Base-by-base conservation (phyloP, 2,888 invertebrate species). In the Brachypalpus laphriformis region DNA sequence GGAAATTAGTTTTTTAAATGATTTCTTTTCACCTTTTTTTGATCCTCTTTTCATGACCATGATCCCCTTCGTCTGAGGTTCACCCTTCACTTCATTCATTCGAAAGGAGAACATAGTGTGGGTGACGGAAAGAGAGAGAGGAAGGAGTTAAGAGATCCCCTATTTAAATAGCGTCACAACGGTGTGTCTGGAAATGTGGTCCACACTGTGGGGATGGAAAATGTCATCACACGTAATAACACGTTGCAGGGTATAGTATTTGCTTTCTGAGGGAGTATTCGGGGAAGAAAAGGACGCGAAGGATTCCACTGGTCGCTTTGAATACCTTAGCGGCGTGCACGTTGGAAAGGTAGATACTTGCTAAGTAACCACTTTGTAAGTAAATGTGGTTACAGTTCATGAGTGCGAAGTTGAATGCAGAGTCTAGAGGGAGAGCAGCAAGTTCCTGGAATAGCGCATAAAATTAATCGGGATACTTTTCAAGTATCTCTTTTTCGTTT, bases 371-470 rank as follows among this genome's bases (percentile, higher is more conserved):
- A 80, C 85, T 85, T 75, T 85, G 80, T 85, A 81, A 81, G 70
- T 80, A 76, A 85, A 85, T 85, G 65, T 66, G 85, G 85, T 85
- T 81, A 85, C 85, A 80, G 71, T 80, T 81, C 85, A 81, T 80
- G 66, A 81, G 74, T 65, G 59, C 65, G 37, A 59, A 54, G 71
- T 25, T 47, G 45, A 56, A 51, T 74, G 66, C 78, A 65, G 34
- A 22, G 34, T 16, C 16, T 11, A 9, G 47, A 34, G 71, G n/a
- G 42, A 42, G 16, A 37, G n/a, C 20, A 71, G 51, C 18, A 65
- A 54, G 54, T 56, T 20, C 40, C 40, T 56, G 31, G 54, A 56
- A 68, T 54, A 78, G 78, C 72, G 74, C 82, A 74, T 83, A 68
- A 78, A 74, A 78, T 83, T 78, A 78, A 74, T 83, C 74, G 72